Percentiles rank a stretch among this genome's conserved stretches.
These are phyloP conservation scores for Athalia cordata DNA, from an alignment of 2,888 invertebrate genomes.

Conservation along the genomic window DNA sequence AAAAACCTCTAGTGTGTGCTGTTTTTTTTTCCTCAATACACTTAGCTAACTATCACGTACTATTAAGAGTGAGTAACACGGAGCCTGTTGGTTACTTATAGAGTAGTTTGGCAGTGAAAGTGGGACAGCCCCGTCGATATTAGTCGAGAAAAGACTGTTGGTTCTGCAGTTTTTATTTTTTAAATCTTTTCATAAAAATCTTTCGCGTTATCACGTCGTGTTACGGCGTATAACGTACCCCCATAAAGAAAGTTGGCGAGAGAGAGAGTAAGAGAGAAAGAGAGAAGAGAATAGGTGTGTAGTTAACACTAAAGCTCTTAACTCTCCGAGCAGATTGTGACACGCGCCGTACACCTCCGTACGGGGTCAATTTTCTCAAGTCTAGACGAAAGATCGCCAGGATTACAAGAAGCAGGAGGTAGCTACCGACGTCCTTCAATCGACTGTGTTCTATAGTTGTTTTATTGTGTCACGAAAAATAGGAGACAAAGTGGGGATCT, in stretches of 20 bases:
- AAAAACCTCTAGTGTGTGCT: no score
- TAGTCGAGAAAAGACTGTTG: conserved; percentile 10
- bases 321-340: conserved; percentile 22
- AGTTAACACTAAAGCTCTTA: no score
- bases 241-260: neutral
- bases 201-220: conserved; percentile 26
- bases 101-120: conserved; percentile 33
- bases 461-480: no score
- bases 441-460: neutral
- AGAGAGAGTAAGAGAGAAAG: neutral
- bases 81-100: neutral
- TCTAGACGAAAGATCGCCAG: conserved; percentile 28
- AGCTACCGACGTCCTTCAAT: conserved; percentile 20
- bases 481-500: no score
- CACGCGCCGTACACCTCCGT: conserved; percentile 6
- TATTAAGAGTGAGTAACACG: neutral
- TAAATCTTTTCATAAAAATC: neutral
- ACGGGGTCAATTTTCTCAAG: conserved; percentile 35
- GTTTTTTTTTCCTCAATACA: no score
- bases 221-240: neutral
- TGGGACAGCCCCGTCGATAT: conserved; percentile 29
- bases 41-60: no score
- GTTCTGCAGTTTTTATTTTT: neutral
- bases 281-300: neutral
- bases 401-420: neutral